Conservation (phyloP, 2,888 invertebrate genomes). For the Drosophila paramelanica region DNA sequence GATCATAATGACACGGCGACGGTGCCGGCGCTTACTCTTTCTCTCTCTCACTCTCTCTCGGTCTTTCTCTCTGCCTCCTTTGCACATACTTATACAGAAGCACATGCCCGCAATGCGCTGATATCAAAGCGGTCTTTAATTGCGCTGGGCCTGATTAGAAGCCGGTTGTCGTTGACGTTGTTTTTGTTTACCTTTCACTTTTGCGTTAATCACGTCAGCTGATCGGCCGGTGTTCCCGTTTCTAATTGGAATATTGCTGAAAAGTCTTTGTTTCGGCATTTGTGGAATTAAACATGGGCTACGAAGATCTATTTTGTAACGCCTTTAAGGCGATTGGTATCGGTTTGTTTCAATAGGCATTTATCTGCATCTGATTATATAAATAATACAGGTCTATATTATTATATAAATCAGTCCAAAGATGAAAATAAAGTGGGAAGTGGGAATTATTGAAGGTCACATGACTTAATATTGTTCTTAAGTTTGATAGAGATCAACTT, state of each 20-base stretch:
- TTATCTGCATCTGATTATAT: conserved; percentile 19
- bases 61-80: not conserved
- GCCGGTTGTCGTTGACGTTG: conserved; percentile 22
- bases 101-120: conserved; percentile 12
- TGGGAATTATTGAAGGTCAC: too few relatives aligned
- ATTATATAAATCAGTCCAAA: not conserved
- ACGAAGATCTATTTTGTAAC: conserved; percentile 12
- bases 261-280: not conserved
- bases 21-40: conserved; percentile 20
- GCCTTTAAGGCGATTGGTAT: conserved; percentile 9
- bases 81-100: not conserved
- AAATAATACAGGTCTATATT: not conserved
- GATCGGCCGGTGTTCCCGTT: conserved; percentile 27
- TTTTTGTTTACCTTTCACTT: conserved; percentile 63
- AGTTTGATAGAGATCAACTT: too few relatives aligned
- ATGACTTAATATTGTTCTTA: too few relatives aligned
- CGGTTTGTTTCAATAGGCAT: conserved; percentile 10
- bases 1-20: conserved; percentile 30
- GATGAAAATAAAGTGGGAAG: not conserved
- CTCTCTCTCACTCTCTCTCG: conserved; percentile 3
- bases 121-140: conserved; percentile 29
- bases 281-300: not conserved
- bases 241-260: conserved; percentile 20
- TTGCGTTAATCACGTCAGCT: conserved; percentile 54
- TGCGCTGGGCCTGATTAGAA: conserved; percentile 45